A percentile compares a stretch with the other conserved stretches of the same genome.
phyloP scores from a whole-genome alignment of 2,113 vertebrate species.

The Varanus komodoensis region DNA sequence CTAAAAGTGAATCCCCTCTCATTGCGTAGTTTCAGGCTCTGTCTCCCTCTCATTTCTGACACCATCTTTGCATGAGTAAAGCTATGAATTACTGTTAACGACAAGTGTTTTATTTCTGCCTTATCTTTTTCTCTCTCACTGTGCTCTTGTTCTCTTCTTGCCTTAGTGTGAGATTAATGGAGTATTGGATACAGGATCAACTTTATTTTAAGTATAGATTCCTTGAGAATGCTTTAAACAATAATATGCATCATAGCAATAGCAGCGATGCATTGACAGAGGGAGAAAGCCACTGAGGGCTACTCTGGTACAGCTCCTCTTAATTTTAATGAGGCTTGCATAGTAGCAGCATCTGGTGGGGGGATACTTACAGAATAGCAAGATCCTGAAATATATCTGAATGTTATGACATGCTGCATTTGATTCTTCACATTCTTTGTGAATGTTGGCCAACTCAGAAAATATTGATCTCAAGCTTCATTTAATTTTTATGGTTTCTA shows the following conservation, averaged over 20 bases:
- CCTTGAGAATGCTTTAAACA: neutral
- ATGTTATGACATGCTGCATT: neutral
- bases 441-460: neutral
- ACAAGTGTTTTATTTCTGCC: neutral
- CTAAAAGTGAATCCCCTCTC: neutral
- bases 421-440: neutral
- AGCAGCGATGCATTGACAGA: conserved; percentile 14
- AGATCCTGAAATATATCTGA: neutral
- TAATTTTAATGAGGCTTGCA: conserved; percentile 32
- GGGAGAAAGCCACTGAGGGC: neutral
- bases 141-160: neutral
- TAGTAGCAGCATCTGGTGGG: conserved; percentile 26
- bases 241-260: conserved; percentile 12
- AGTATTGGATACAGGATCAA: neutral
- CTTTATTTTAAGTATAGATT: neutral
- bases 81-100: conserved; percentile 6
- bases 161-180: neutral
- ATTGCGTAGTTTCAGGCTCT: conserved; percentile 20
- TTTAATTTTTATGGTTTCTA: neutral
- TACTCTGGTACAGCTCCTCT: neutral
- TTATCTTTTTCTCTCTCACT: neutral
- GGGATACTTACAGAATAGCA: neutral
- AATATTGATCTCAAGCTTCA: conserved; percentile 12
- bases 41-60: neutral
- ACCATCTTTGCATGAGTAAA: neutral